phyloP scores from a whole-genome alignment of 1,140 invertebrate species.

The Drosophila athabasca region DNA sequence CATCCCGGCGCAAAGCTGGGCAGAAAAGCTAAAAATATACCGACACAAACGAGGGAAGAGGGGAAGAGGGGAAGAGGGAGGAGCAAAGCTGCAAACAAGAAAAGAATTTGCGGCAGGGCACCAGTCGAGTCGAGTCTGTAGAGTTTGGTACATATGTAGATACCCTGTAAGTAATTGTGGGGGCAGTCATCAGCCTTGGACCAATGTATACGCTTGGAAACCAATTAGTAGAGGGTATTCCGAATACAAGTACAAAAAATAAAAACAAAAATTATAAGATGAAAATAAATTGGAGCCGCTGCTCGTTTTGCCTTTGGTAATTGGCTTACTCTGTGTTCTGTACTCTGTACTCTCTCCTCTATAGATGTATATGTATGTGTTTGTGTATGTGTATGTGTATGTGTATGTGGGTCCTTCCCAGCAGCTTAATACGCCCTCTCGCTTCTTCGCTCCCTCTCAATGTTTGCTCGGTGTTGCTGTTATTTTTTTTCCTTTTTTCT shows the following conservation, averaged over 20 bases:
- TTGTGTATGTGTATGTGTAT: too few species aligned
- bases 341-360: not conserved
- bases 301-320: conserved; percentile 51
- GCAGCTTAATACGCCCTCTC: conserved; percentile 1
- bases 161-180: too few species aligned
- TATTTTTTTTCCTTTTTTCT: conserved; percentile 1
- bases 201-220: not conserved
- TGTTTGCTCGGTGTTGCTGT: conserved; percentile 14
- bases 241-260: not conserved
- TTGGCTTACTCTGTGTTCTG: conserved; percentile 30
- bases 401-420: not conserved
- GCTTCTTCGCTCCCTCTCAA: not conserved
- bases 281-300: conserved; percentile 44
- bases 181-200: too few species aligned
- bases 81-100: conserved; percentile 8
- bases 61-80: not conserved
- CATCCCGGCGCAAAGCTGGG: conserved; percentile 1
- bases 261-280: conserved; percentile 8
- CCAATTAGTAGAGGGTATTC: not conserved
- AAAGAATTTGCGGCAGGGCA: not conserved
- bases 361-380: too few species aligned
- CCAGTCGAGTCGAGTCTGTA: too few species aligned
- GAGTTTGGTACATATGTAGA: too few species aligned
- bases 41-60: not conserved
- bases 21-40: conserved; percentile 12